Conservation (phyloP, 1,140 invertebrate genomes). For the Cherax quadricarinatus region DNA sequence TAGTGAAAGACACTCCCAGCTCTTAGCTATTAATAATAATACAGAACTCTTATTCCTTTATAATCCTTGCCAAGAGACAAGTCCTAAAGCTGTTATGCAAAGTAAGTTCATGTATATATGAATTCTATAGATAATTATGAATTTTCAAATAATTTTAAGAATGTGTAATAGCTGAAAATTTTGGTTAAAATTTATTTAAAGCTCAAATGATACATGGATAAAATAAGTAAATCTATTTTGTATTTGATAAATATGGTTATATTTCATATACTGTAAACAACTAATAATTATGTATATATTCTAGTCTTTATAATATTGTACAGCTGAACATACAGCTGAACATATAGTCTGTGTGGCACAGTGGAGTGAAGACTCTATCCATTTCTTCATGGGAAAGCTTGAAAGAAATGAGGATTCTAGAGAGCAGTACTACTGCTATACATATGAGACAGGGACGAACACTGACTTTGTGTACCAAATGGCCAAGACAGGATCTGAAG, state of each 20-base stretch:
- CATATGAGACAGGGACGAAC: not conserved
- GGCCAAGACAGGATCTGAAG: slow-evolving; percentile 11
- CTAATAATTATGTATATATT: not conserved
- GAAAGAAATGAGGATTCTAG: no score
- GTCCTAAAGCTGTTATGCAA: not conserved
- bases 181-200: no score
- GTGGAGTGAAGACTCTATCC: slow-evolving; percentile 39
- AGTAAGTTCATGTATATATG: not conserved
- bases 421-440: slow-evolving; percentile 20
- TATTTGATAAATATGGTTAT: not conserved
- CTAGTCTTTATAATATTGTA: not conserved
- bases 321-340: slow-evolving; percentile 12
- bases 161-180: no score
- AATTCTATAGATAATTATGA: not conserved
- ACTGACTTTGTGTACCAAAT: slow-evolving; percentile 4
- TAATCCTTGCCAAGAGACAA: slow-evolving; percentile 30
- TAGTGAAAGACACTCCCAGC: slow-evolving; percentile 12
- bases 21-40: slow-evolving; percentile 17
- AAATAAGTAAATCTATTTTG: no score
- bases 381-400: slow-evolving; percentile 35
- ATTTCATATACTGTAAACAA: not conserved
- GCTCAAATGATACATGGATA: no score
- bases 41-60: slow-evolving; percentile 17
- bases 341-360: slow-evolving; percentile 7
- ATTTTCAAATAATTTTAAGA: no score